Conservation (phyloP, 2,797 vertebrate species). For the Sciaenops ocellatus region DNA sequence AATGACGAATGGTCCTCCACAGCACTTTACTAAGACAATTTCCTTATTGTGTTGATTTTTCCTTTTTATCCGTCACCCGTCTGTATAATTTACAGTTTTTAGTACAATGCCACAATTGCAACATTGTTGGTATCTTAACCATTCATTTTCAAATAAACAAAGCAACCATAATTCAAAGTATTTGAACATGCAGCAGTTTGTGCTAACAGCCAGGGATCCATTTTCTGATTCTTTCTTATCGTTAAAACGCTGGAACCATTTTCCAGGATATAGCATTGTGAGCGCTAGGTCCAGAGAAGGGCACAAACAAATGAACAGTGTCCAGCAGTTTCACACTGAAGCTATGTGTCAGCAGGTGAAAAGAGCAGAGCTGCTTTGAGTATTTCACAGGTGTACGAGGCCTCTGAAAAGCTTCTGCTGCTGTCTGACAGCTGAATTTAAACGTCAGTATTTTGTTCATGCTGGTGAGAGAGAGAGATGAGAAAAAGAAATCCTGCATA, state of each 20-base stretch:
- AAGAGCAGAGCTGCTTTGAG: background rate
- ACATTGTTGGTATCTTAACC: background rate
- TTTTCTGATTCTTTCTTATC: slow-evolving; percentile 8
- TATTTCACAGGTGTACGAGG: background rate
- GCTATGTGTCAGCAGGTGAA: slow-evolving; percentile 22
- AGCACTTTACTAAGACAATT: too few species aligned
- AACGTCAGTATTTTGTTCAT: slow-evolving; percentile 26
- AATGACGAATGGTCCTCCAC: too few species aligned
- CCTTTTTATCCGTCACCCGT: too few species aligned
- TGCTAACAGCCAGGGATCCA: slow-evolving; percentile 3
- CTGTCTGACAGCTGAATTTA: slow-evolving; percentile 7
- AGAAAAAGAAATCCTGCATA: background rate
- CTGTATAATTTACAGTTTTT: slow-evolving; percentile 15
- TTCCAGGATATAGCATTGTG: background rate
- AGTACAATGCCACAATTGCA: slow-evolving; percentile 2
- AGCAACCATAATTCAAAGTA: slow-evolving; percentile 6
- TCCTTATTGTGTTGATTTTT: too few species aligned
- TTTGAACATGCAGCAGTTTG: background rate
- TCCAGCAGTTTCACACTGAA: slow-evolving; percentile 13
- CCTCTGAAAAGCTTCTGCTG: slow-evolving; percentile 21
- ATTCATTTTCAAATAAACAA: slow-evolving; percentile 28
- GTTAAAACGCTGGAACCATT: background rate
- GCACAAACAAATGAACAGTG: slow-evolving; percentile 30
- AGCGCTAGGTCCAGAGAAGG: slow-evolving; percentile 1
- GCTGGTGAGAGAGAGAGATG: background rate